Conservation (phyloP, 2,888 invertebrate species). For the Nephrocerus scutellatus region DNA sequence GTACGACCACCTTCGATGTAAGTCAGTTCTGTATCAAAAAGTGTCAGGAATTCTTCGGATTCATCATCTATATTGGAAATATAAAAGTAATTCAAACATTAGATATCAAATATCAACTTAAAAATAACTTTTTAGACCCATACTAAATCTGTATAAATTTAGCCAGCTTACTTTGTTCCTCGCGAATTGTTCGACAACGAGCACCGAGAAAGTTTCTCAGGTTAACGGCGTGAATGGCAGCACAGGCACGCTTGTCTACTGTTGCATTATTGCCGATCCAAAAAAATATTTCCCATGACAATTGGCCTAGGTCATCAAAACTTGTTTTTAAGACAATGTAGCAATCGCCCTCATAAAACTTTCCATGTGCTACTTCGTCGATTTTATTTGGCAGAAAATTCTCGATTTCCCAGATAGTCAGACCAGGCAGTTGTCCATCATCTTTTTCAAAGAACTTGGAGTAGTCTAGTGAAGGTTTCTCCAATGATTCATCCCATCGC, state of each 20-base stretch:
- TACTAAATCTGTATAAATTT: neutral
- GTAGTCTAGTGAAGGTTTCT: slow-evolving; percentile 93
- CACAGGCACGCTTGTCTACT: slow-evolving; percentile 54
- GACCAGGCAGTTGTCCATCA: slow-evolving; percentile 84
- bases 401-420: slow-evolving; percentile 98
- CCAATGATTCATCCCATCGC: slow-evolving; percentile 92
- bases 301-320: slow-evolving; percentile 72
- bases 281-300: slow-evolving; percentile 95
- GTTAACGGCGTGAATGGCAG: slow-evolving; percentile 95
- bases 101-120: slow-evolving; percentile 1
- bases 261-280: slow-evolving; percentile 97
- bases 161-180: slow-evolving; percentile 71
- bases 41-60: slow-evolving; percentile 85
- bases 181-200: slow-evolving; percentile 84
- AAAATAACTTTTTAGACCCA: neutral
- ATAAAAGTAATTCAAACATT: neutral
- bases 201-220: slow-evolving; percentile 93
- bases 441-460: slow-evolving; percentile 95
- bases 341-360: slow-evolving; percentile 98
- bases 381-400: slow-evolving; percentile 96
- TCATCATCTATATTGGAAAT: slow-evolving; percentile 66
- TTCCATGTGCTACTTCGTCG: slow-evolving; percentile 89
- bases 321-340: slow-evolving; percentile 91
- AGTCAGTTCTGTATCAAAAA: slow-evolving; percentile 84
- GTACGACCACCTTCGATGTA: slow-evolving; percentile 97